These are phyloP conservation scores for Papilio gigon DNA, from an alignment of 2,888 invertebrate genomes.

Conservation along the genomic window DNA sequence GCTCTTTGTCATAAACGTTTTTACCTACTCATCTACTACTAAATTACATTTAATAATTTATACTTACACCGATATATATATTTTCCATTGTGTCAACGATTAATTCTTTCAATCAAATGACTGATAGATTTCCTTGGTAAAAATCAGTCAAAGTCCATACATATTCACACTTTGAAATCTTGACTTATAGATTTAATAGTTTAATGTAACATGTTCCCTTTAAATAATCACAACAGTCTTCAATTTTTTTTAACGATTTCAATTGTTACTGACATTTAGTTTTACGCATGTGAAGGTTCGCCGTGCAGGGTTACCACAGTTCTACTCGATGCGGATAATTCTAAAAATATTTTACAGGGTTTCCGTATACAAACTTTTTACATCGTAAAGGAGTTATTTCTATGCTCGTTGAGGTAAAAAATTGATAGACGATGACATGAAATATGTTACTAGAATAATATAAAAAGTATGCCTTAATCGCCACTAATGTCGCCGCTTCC, in stretches of 20 bases:
- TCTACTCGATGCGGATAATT: too few species aligned
- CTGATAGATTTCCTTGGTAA: not conserved
- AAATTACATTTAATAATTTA: too few species aligned
- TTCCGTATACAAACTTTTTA: not conserved
- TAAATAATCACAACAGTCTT: conserved; percentile 13
- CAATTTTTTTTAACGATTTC: conserved; percentile 24
- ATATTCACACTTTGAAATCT: conserved; percentile 12
- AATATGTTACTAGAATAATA: not conserved
- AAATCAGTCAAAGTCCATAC: conserved; percentile 7
- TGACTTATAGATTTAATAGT: too few species aligned
- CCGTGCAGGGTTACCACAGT: not conserved
- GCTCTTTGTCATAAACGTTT: too few species aligned
- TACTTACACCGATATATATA: too few species aligned
- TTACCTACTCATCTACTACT: too few species aligned
- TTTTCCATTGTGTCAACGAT: too few species aligned
- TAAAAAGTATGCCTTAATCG: conserved; percentile 54
- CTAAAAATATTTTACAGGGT: conserved; percentile 16
- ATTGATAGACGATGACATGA: not conserved
- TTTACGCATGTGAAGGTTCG: conserved; percentile 34
- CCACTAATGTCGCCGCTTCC: conserved; percentile 63
- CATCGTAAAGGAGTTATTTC: too few species aligned
- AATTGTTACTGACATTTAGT: conserved; percentile 32
- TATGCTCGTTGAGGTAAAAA: not conserved
- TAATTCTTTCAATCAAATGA: too few species aligned
- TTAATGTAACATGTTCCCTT: not conserved